Evolutionary conservation across 1,140 invertebrate genomes (phyloP), one percentile per base, ranked within the genome.

Genomic region (Mizuhopecten yessoensis): DNA sequence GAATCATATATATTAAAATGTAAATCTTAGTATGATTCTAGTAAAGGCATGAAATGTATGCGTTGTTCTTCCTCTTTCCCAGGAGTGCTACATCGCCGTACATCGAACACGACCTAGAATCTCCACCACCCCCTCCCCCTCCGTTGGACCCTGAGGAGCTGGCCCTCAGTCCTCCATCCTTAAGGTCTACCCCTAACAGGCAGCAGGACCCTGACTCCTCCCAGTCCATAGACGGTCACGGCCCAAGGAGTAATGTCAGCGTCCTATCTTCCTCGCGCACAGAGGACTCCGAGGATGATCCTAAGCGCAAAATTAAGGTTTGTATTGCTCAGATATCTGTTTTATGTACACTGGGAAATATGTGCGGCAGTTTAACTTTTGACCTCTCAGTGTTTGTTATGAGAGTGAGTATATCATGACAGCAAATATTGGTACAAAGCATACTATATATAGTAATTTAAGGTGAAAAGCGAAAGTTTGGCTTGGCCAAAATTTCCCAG

Each of bases 41-140:
- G 9, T 1, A 15, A 45, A 13, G 17, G 17, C 17, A 10, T 45
- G 17, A 10, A 17, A 17, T 45, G 17, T 45, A 39, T 39, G 13
- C 36, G 5, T 20, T 45, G 42, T 45, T 45, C 42, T 45, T 13
- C 10, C 5, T n/a, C 36, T 11, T 57, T 57, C 20, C 57, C 23
- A 75, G 57, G 57, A 75, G 57, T 75, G 57, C 57, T 75, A 75
- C 57, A 75, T 75, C 57, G 23, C 57, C 57, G 29, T 75, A 75
- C 57, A 75, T 75, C 57, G 57, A 75, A 75, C 57, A 75, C 5
- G 57, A 75, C 57, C n/a, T 75, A 75, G 57, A 75, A 75, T 94
- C 95, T 0, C 95, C 95, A 36, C 95, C 94, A 15, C 95, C 95
- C 0, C 95, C 95, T 0, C 94, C 95, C 13, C 94, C 94, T 23